These are phyloP conservation scores for Himalopsyche kuldschensis DNA, from an alignment of 2,888 invertebrate species.

Conservation along the genomic window DNA sequence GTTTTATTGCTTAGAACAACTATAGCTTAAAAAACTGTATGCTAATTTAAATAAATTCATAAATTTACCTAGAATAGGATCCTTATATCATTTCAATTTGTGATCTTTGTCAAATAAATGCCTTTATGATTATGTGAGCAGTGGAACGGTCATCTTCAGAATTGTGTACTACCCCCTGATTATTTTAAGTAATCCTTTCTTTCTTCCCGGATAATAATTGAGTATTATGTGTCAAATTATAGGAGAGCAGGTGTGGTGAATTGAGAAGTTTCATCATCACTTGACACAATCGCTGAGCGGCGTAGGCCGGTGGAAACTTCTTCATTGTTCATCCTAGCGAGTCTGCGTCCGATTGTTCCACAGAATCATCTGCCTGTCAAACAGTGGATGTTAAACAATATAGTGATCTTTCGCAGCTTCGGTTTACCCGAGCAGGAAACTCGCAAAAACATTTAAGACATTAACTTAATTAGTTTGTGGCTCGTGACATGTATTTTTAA, in stretches of 20 bases:
- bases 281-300: neutral
- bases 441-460: neutral
- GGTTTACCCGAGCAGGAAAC: neutral
- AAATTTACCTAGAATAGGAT: too few species aligned
- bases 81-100: too few species aligned
- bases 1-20: too few species aligned
- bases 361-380: neutral
- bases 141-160: too few species aligned
- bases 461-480: neutral
- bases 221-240: neutral
- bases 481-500: neutral
- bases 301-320: neutral
- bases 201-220: too few species aligned
- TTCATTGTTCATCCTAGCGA: neutral
- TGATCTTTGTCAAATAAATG: too few species aligned
- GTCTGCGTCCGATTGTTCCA: neutral
- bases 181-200: too few species aligned
- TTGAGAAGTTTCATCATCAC: neutral
- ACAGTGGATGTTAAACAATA: neutral
- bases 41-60: too few species aligned
- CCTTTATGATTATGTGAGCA: too few species aligned
- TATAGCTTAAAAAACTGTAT: too few species aligned
- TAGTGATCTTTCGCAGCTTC: neutral
- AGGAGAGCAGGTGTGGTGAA: constrained; percentile 30
- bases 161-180: too few species aligned